Evolutionary conservation across 2,113 vertebrate species (phyloP), one percentile per base, ranked within the genome.

Genomic region (Xenus cinereus): DNA sequence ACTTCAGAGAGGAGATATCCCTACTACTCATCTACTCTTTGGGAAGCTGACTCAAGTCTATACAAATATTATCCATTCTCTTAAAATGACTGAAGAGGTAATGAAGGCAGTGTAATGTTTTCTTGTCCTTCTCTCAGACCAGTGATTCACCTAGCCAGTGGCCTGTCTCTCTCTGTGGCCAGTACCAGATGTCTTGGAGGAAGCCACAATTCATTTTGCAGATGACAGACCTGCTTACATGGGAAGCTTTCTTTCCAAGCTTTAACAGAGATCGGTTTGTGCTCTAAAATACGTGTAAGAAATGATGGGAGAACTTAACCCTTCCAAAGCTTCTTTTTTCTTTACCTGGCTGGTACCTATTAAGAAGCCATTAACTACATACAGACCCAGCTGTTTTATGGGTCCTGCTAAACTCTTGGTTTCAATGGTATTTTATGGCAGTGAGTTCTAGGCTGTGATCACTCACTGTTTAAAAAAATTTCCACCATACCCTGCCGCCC

Each of bases 181-280:
- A 26, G n/a, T 53, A 53, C 75, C 75, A 95, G 78, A 88, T 78
- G 91, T 84, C 83, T 51, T 15, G 45, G 53, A 80, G 87, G 87
- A 94, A 94, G 91, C 77, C 50, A 75, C 67, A 94, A 83, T 63
- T 93, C 45, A 51, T 71, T 80, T 46, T 86, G 74, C 75, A 91
- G 62, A 77, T 41, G 87, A 41, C 91, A 97, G 67, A 93, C 74
- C n/a, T 90, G 84, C 89, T 87, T 54, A 62, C 78, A 85, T 24
- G 79, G 46, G 72, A 88, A 95, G 32, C 39, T 90, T 79, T 66
- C 68, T 50, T 72, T 51, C 64, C 69, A 59, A 59, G 60, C 37
- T 85, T 83, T 17, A 51, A n/a, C 54, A 83, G 71, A 81, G 69
- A 30, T 67, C 2, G 1, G 24, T 56, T 66, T 94, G 75, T 96